phyloP scores from a whole-genome alignment of 1,140 invertebrate species.

The Drosophila burlai region DNA sequence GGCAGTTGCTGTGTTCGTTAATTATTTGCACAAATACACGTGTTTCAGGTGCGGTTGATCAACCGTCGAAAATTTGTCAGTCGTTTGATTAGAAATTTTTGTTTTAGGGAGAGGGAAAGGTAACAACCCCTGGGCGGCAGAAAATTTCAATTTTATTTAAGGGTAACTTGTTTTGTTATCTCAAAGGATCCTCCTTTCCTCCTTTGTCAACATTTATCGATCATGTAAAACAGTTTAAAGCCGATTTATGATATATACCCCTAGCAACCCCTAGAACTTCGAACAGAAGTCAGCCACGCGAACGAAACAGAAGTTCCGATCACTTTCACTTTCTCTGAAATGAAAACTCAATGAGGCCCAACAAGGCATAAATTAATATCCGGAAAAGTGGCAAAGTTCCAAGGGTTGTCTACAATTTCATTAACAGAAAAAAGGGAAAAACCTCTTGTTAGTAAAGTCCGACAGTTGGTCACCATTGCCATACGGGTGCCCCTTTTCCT shows the following conservation, averaged over 20 bases:
- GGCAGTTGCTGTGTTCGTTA: constrained; percentile 11
- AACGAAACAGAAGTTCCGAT: constrained; percentile 48
- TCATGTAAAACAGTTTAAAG: constrained; percentile 24
- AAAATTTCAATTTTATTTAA: neutral
- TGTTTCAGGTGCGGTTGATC: constrained; percentile 33
- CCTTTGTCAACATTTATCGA: constrained; percentile 28
- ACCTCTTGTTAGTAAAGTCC: constrained; percentile 21
- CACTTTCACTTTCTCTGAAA: constrained; percentile 47
- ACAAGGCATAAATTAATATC: constrained; percentile 67
- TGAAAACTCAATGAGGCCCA: constrained; percentile 61
- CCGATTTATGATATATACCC: constrained; percentile 13
- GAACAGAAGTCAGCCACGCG: constrained; percentile 42
- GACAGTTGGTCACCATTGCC: constrained; percentile 53
- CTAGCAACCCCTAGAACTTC: constrained; percentile 11
- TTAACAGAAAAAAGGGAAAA: constrained; percentile 40
- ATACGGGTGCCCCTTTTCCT: constrained; percentile 52
- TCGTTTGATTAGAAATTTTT: constrained; percentile 25
- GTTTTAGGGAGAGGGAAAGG: neutral
- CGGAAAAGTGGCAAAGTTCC: constrained; percentile 3
- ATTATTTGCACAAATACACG: constrained; percentile 42
- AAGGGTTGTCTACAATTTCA: constrained; percentile 64
- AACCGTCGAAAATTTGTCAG: constrained; percentile 33
- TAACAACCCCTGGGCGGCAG: neutral
- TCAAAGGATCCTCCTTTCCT: constrained; percentile 12
- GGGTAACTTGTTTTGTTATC: constrained; percentile 34